Percentiles rank a stretch among this genome's conserved stretches.
phyloP scores from a whole-genome alignment of 2,113 vertebrate species.

The Anser brachyrhynchus region DNA sequence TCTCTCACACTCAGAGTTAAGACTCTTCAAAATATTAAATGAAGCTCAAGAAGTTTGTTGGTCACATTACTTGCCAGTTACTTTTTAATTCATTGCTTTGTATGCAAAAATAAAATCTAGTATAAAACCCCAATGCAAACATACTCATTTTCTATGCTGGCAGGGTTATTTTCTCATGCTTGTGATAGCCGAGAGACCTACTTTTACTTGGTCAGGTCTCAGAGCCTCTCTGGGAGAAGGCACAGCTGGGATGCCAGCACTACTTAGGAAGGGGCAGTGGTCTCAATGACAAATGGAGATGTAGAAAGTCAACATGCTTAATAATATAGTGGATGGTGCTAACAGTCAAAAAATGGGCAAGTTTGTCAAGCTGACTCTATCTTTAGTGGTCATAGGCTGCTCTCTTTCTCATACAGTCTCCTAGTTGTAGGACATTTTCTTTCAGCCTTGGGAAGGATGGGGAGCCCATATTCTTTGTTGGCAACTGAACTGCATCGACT shows the following conservation, averaged over 20 bases:
- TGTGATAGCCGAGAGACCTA: constrained; percentile 12
- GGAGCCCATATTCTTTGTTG: neutral
- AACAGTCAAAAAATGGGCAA: neutral
- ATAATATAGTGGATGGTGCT: neutral
- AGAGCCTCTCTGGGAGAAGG: neutral
- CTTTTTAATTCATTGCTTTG: constrained; percentile 8
- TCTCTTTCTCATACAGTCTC: neutral
- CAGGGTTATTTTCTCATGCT: neutral
- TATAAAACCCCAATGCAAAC: neutral
- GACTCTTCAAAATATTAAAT: neutral
- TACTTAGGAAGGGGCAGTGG: neutral
- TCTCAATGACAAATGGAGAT: neutral
- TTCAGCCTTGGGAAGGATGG: neutral
- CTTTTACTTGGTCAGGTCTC: neutral
- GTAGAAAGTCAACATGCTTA: neutral
- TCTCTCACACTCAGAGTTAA: neutral
- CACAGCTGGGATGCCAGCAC: neutral
- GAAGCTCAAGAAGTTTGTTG: neutral
- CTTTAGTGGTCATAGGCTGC: neutral
- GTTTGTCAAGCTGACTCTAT: neutral
- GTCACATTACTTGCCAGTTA: neutral
- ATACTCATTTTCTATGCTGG: neutral
- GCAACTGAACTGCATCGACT: neutral
- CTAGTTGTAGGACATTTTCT: neutral
- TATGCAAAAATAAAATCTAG: neutral